Evolutionary conservation across 2,113 vertebrate genomes (phyloP).

Genomic region (Dermatemys mawii): DNA sequence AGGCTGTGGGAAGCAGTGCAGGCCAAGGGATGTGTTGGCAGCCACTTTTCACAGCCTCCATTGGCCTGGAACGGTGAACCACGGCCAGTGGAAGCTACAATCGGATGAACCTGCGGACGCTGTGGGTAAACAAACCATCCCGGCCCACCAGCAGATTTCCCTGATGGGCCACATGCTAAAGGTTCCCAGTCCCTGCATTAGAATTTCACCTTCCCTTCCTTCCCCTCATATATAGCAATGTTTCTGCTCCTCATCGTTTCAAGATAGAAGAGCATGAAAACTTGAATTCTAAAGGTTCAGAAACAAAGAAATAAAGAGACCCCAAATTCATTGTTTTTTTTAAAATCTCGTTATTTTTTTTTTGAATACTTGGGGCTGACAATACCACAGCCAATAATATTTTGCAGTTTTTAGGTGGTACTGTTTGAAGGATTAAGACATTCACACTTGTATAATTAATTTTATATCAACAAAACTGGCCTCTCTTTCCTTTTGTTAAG

Average conservation of each 20-base stretch:
- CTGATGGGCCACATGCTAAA: too few relatives aligned
- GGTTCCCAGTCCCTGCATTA: too few relatives aligned
- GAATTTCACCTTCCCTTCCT: neutral
- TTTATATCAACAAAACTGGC: neutral
- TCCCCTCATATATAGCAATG: neutral
- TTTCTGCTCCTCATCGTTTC: fast-evolving
- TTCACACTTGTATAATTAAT: neutral
- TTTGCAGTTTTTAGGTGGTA: neutral
- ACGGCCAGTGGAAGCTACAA: too few relatives aligned
- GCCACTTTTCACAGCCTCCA: too few relatives aligned
- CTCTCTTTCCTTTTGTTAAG: neutral
- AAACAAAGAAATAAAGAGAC: neutral
- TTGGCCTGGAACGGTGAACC: too few relatives aligned
- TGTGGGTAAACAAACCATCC: too few relatives aligned
- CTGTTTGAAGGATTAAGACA: neutral
- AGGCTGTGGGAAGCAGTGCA: too few relatives aligned
- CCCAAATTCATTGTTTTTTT: neutral
- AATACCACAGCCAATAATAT: neutral
- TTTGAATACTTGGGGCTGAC: neutral
- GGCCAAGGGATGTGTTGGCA: too few relatives aligned
- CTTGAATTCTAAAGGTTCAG: neutral
- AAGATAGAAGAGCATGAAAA: neutral
- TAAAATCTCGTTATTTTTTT: neutral
- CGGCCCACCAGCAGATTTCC: too few relatives aligned
- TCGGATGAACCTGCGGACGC: too few relatives aligned